phyloP scores from a whole-genome alignment of 2,888 invertebrate species.

The Spodoptera picta region DNA sequence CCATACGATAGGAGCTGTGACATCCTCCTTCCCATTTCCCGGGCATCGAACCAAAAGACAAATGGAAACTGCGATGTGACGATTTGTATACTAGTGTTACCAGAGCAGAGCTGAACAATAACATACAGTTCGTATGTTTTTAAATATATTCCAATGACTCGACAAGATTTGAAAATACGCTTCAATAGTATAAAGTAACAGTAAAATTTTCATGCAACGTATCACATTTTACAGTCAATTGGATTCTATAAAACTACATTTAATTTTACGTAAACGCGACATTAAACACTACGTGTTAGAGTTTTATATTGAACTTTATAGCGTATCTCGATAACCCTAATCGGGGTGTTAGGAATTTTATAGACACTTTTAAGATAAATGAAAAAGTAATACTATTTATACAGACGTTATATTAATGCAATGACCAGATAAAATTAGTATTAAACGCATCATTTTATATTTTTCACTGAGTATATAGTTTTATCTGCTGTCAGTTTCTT shows the following conservation, averaged over 20 bases:
- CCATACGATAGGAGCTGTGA: conserved; percentile 45
- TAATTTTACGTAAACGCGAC: conserved; percentile 16
- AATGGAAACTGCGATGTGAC: conserved; percentile 57
- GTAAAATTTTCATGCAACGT: conserved; percentile 15
- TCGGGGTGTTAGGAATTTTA: conserved; percentile 4
- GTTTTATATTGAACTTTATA: conserved; percentile 28
- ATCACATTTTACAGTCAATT: conserved; percentile 18
- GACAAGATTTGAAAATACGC: conserved; percentile 11
- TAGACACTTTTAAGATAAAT: conserved; percentile 11
- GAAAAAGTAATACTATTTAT: conserved; percentile 7
- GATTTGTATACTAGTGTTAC: conserved; percentile 46
- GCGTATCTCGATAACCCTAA: conserved; percentile 23
- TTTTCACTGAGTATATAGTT: too few species aligned
- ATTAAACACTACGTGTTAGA: conserved; percentile 14
- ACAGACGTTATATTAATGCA: conserved; percentile 11
- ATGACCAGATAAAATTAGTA: neutral
- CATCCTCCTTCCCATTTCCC: conserved; percentile 53
- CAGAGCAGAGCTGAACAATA: conserved; percentile 35
- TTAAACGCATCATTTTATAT: too few species aligned
- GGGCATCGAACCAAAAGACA: conserved; percentile 57
- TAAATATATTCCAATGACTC: conserved; percentile 40
- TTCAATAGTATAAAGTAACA: conserved; percentile 22
- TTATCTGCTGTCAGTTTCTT: too few species aligned
- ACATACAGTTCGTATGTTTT: conserved; percentile 40
- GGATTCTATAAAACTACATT: conserved; percentile 27